These are phyloP conservation scores for Periophthalmus modestus DNA, from an alignment of 2,113 vertebrate species.

Conservation along the genomic window DNA sequence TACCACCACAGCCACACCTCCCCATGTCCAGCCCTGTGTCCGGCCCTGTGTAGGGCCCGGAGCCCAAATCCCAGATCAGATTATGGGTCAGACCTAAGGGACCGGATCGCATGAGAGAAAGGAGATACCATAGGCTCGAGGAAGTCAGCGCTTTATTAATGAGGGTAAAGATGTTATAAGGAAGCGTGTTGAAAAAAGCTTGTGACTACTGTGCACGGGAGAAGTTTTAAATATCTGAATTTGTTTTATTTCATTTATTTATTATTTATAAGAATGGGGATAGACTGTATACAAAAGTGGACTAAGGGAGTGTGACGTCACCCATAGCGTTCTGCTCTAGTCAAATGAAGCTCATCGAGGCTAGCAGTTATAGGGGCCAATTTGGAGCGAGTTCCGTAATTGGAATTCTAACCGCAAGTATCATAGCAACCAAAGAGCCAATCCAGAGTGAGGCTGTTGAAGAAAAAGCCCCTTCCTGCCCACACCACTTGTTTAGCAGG, in stretches of 20 bases:
- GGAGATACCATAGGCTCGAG: conserved; percentile 38
- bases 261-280: no score
- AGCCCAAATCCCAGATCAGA: neutral
- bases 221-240: neutral
- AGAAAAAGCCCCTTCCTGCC: no score
- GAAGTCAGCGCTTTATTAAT: conserved; percentile 46
- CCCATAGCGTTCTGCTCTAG: no score
- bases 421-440: no score
- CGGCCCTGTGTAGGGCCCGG: neutral
- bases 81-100: neutral
- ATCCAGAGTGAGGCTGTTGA: no score
- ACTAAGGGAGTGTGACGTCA: no score
- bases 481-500: no score
- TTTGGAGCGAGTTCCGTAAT: no score
- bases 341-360: no score
- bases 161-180: conserved; percentile 35
- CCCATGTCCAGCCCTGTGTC: conserved; percentile 24
- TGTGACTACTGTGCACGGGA: conserved; percentile 19
- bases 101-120: conserved; percentile 19
- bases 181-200: conserved; percentile 20
- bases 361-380: no score
- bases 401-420: no score
- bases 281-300: no score
- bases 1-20: conserved; percentile 64
- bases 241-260: neutral